Evolutionary conservation across 2,797 vertebrate genomes (phyloP).

Genomic region (Atherinosoma microstoma): DNA sequence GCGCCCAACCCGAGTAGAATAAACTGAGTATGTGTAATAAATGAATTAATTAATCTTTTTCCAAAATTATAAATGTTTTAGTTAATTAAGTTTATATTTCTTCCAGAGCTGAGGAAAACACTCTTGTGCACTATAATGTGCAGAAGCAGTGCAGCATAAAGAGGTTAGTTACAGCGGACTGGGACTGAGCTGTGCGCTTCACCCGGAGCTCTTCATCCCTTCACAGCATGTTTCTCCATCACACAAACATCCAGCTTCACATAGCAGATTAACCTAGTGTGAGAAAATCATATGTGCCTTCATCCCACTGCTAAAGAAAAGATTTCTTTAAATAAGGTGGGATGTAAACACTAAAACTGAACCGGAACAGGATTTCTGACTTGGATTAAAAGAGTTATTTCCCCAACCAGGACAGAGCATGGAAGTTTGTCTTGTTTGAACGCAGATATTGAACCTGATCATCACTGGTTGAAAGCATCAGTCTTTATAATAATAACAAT

Average conservation of each 20-base stretch:
- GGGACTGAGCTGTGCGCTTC: constrained; percentile 12
- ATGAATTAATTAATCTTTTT: constrained; percentile 6
- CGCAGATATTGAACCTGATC: too few species aligned
- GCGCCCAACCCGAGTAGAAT: too few species aligned
- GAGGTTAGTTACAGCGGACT: constrained; percentile 78
- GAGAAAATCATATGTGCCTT: background rate
- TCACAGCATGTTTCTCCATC: constrained; percentile 33
- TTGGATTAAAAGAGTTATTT: too few species aligned
- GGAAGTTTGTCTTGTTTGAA: too few species aligned
- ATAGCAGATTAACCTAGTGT: background rate
- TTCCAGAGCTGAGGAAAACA: constrained; percentile 67
- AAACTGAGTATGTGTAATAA: too few species aligned
- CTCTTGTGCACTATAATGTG: constrained; percentile 78
- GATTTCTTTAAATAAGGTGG: background rate
- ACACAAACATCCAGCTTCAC: background rate
- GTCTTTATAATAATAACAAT: too few species aligned
- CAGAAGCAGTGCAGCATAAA: constrained; percentile 71
- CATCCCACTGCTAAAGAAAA: background rate
- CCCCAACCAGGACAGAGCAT: too few species aligned
- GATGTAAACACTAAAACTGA: background rate
- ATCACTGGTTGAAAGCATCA: too few species aligned
- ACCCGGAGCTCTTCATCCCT: constrained; percentile 28
- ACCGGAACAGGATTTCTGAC: background rate
- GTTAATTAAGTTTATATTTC: constrained; percentile 72
- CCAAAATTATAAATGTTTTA: constrained; percentile 40